Evolutionary conservation across 2,888 invertebrate species (phyloP).

Genomic region (Perizoma affinitatum): DNA sequence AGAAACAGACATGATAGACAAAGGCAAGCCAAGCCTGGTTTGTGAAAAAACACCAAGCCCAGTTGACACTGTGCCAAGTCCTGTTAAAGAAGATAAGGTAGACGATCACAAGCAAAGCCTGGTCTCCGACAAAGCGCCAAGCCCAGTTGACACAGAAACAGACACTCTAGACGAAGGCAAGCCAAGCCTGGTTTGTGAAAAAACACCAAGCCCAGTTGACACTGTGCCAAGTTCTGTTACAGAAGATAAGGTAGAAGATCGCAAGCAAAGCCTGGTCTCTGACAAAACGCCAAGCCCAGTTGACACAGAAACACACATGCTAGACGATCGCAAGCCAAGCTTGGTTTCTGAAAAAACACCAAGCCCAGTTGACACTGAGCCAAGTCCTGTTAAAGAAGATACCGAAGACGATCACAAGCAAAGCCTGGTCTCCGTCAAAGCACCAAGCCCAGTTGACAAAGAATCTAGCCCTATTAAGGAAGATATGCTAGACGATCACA

Average conservation of each 20-base stretch:
- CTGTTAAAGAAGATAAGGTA: neutral
- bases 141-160: constrained; percentile 10
- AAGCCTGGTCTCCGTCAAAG: constrained; percentile 23
- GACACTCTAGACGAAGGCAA: no score
- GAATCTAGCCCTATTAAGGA: constrained; percentile 17
- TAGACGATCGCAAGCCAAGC: neutral
- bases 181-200: neutral
- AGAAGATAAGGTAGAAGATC: neutral
- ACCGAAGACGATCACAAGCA: constrained; percentile 10
- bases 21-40: no score
- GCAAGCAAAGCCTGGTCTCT: neutral
- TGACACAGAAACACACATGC: neutral
- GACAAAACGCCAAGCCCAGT: neutral
- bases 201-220: neutral
- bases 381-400: neutral
- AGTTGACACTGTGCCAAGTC: no score
- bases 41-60: no score
- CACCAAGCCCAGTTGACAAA: constrained; percentile 23
- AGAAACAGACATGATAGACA: no score
- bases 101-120: constrained; percentile 1
- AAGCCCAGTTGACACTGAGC: constrained; percentile 4
- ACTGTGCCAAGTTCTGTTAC: neutral
- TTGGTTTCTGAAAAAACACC: neutral
- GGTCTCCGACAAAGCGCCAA: constrained; percentile 8
- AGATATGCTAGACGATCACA: neutral